A percentile compares a stretch with the other conserved stretches of the same genome.
These are phyloP conservation scores for Mimumesa dahlbomi DNA, from an alignment of 2,888 invertebrate genomes.

Conservation along the genomic window DNA sequence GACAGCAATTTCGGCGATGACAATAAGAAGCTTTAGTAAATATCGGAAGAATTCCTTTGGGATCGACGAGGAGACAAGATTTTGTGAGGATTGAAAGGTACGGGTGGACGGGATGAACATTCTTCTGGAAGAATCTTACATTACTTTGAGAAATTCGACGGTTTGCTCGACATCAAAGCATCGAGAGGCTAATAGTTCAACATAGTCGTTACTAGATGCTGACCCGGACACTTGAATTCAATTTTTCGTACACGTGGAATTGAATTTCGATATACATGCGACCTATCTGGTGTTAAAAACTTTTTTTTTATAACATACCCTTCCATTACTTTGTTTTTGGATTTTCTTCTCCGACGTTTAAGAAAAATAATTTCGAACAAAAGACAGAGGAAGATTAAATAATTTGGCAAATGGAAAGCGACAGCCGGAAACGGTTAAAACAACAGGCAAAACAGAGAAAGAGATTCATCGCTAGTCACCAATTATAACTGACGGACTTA, in stretches of 20 bases:
- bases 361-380: no score
- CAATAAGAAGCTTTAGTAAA: slow-evolving; percentile 6
- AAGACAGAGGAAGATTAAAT: neutral
- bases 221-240: slow-evolving; percentile 9
- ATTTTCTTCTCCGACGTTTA: no score
- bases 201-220: slow-evolving; percentile 6
- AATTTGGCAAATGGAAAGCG: neutral
- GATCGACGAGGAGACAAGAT: slow-evolving; percentile 37
- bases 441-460: neutral
- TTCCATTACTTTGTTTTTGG: no score
- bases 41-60: slow-evolving; percentile 50
- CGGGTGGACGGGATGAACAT: slow-evolving; percentile 31
- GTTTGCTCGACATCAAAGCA: slow-evolving; percentile 46
- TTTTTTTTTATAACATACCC: no score
- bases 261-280: no score
- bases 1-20: slow-evolving; percentile 19
- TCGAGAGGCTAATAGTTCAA: slow-evolving; percentile 47
- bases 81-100: slow-evolving; percentile 36
- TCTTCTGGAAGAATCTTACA: slow-evolving; percentile 50
- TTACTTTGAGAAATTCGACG: slow-evolving; percentile 49
- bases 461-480: slow-evolving; percentile 21
- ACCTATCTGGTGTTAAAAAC: no score
- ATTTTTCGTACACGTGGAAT: slow-evolving; percentile 21
- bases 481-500: slow-evolving; percentile 26
- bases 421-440: neutral